phyloP scores from a whole-genome alignment of 2,888 invertebrate genomes.

The Eristalis intricaria region DNA sequence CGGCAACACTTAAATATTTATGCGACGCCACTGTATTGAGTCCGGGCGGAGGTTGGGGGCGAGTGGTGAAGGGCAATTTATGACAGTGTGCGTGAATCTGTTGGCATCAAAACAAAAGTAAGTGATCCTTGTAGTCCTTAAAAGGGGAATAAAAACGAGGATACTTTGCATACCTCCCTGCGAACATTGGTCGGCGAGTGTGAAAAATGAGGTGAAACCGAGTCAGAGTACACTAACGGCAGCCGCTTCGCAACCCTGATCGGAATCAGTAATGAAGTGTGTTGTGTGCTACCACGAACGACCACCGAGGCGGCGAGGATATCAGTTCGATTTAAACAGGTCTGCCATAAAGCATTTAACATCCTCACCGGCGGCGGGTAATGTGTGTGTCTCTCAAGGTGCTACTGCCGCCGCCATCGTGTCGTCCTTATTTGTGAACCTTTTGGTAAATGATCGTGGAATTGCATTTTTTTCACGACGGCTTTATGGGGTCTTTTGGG shows the following conservation, averaged over 20 bases:
- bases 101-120: conserved; percentile 42
- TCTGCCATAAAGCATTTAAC: conserved; percentile 59
- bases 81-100: conserved; percentile 32
- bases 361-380: conserved; percentile 8
- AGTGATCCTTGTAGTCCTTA: conserved; percentile 60
- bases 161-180: conserved; percentile 49
- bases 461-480: conserved; percentile 18
- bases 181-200: conserved; percentile 14
- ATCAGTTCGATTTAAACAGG: background rate
- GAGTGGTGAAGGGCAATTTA: background rate
- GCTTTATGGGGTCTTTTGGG: conserved; percentile 13
- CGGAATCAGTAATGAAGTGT: conserved; percentile 68
- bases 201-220: background rate
- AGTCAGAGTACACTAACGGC: conserved; percentile 8
- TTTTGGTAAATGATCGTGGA: conserved; percentile 26
- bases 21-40: conserved; percentile 6
- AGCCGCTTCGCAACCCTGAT: conserved; percentile 33
- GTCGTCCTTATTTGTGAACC: conserved; percentile 4
- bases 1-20: conserved; percentile 67
- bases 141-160: conserved; percentile 42
- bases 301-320: background rate
- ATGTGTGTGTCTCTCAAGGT: conserved; percentile 43
- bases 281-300: background rate
- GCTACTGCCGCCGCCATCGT: background rate
- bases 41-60: background rate